A percentile compares a stretch with the other conserved stretches of the same genome.
These are phyloP conservation scores for Ormyrus pomaceus DNA, from an alignment of 2,888 invertebrate genomes.

Conservation along the genomic window DNA sequence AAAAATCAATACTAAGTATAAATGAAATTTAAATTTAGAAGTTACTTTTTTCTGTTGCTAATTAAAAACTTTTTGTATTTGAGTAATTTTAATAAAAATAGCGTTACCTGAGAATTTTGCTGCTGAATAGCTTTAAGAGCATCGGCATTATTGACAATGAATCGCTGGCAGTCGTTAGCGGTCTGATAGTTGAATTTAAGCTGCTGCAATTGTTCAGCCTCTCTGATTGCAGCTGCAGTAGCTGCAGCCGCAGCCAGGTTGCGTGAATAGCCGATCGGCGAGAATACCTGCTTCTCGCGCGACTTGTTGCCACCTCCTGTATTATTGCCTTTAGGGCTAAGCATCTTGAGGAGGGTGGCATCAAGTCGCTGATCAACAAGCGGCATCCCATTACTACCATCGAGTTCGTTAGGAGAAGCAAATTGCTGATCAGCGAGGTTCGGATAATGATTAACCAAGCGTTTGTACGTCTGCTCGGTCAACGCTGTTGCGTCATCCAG, in stretches of 20 bases:
- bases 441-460: constrained; percentile 63
- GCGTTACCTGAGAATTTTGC: constrained; percentile 55
- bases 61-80: background rate
- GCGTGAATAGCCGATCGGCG: constrained; percentile 69
- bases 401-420: constrained; percentile 17
- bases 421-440: constrained; percentile 58
- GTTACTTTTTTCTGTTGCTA: background rate
- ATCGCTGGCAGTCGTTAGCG: constrained; percentile 68
- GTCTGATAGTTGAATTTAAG: constrained; percentile 69
- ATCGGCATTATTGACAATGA: constrained; percentile 68
- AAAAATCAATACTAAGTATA: background rate
- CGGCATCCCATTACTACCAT: constrained; percentile 29
- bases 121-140: constrained; percentile 65
- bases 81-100: background rate
- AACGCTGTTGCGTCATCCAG: constrained; percentile 64
- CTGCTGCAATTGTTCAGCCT: constrained; percentile 63
- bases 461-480: constrained; percentile 67
- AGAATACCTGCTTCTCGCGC: constrained; percentile 63
- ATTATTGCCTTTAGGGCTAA: constrained; percentile 64
- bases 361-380: constrained; percentile 65
- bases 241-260: constrained; percentile 63
- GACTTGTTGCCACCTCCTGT: constrained; percentile 35
- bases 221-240: constrained; percentile 56
- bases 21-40: too few relatives aligned
- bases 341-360: constrained; percentile 66